Percentiles rank a stretch among this genome's conserved stretches.
phyloP scores from a whole-genome alignment of 2,113 vertebrate species.

The Nesogale talazaci region DNA sequence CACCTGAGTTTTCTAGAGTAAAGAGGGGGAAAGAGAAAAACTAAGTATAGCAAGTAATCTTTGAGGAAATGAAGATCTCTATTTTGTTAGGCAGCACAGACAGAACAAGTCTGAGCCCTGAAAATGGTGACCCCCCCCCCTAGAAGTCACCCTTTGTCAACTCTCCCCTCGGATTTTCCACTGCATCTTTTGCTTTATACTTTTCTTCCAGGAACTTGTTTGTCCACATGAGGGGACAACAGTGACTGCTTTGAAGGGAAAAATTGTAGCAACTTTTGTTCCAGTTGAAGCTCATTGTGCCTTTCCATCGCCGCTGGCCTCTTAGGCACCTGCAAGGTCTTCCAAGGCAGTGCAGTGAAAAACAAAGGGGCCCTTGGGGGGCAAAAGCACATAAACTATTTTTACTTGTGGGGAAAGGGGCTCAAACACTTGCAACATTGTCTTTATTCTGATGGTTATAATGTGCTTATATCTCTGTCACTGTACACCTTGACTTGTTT shows the following conservation, averaged over 20 bases:
- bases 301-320: neutral
- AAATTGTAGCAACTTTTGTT: neutral
- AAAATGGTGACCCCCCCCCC: neutral
- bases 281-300: neutral
- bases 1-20: conserved; percentile 18
- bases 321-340: neutral
- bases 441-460: neutral
- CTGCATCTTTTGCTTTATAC: neutral
- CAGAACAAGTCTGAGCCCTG: neutral
- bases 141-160: neutral
- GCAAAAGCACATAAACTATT: neutral
- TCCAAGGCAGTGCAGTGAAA: neutral
- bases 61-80: neutral
- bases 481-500: neutral
- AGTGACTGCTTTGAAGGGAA: neutral
- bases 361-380: neutral
- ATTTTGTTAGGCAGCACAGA: neutral
- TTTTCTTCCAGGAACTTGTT: neutral
- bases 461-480: conserved; percentile 1
- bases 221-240: neutral
- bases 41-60: neutral
- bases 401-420: neutral
- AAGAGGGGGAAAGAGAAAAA: conserved; percentile 12
- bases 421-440: neutral
- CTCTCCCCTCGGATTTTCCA: neutral